These are phyloP conservation scores for Erythrolamprus reginae DNA, from an alignment of 2,113 vertebrate genomes.

Conservation along the genomic window DNA sequence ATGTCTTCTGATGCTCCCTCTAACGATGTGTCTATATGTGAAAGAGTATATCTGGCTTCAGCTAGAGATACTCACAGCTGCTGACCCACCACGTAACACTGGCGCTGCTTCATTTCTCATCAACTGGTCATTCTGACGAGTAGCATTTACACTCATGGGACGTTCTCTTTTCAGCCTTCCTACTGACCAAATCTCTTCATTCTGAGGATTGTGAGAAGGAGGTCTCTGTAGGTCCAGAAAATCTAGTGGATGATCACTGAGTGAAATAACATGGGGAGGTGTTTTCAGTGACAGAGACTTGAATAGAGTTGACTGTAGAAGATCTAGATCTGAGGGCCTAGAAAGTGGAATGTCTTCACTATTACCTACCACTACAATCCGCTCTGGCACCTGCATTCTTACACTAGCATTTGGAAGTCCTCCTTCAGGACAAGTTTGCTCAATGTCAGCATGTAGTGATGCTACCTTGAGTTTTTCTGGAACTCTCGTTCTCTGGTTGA, in stretches of 20 bases:
- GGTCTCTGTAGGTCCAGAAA: constrained; percentile 88
- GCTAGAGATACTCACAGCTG: no score
- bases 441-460: constrained; percentile 71
- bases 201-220: constrained; percentile 69
- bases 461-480: constrained; percentile 94
- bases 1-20: constrained; percentile 87
- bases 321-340: constrained; percentile 89
- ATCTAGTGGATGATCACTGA: constrained; percentile 88
- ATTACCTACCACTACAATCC: constrained; percentile 89
- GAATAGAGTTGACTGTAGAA: constrained; percentile 86
- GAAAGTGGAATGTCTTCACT: constrained; percentile 76
- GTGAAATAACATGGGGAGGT: constrained; percentile 92
- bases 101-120: constrained; percentile 81
- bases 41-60: constrained; percentile 80
- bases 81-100: no score
- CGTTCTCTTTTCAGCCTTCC: constrained; percentile 83
- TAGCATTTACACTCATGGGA: constrained; percentile 88
- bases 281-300: constrained; percentile 90
- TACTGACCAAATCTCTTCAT: constrained; percentile 81
- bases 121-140: constrained; percentile 82
- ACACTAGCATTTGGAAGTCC: constrained; percentile 73
- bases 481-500: constrained; percentile 96
- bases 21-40: constrained; percentile 73
- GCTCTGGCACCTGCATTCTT: constrained; percentile 94
- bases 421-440: constrained; percentile 61